Conservation (phyloP, 2,888 invertebrate genomes). For the Ectropis crepuscularia region DNA sequence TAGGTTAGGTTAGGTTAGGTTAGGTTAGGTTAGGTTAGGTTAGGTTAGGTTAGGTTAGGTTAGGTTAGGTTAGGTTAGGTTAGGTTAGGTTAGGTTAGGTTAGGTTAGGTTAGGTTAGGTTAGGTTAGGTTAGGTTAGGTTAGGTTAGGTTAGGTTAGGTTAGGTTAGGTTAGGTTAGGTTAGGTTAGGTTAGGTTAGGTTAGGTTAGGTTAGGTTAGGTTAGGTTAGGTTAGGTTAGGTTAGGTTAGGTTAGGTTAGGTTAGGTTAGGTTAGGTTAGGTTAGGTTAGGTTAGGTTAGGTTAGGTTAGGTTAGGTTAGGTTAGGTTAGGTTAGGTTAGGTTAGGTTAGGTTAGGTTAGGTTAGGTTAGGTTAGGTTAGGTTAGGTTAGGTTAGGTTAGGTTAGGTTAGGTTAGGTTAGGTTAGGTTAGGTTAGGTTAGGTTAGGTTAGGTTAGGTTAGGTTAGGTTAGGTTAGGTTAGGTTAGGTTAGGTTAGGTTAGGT, state of each 20-base stretch:
- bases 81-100: constrained; percentile 21
- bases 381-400: constrained; percentile 36
- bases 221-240: constrained; percentile 38
- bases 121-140: constrained; percentile 24
- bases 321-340: constrained; percentile 32
- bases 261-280: constrained; percentile 37
- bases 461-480: constrained; percentile 37
- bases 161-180: constrained; percentile 29
- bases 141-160: constrained; percentile 25
- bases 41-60: constrained; percentile 33
- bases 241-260: constrained; percentile 38
- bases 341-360: constrained; percentile 34
- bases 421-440: constrained; percentile 40
- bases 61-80: constrained; percentile 31
- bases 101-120: constrained; percentile 24
- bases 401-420: constrained; percentile 39
- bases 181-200: constrained; percentile 35
- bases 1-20: constrained; percentile 27
- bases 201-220: constrained; percentile 33
- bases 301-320: constrained; percentile 37
- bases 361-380: constrained; percentile 36
- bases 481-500: constrained; percentile 38
- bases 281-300: constrained; percentile 36
- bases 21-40: constrained; percentile 31
- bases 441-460: constrained; percentile 38